Evolutionary conservation across 2,113 vertebrate genomes (phyloP).

Genomic region (Burhinus bistriatus): DNA sequence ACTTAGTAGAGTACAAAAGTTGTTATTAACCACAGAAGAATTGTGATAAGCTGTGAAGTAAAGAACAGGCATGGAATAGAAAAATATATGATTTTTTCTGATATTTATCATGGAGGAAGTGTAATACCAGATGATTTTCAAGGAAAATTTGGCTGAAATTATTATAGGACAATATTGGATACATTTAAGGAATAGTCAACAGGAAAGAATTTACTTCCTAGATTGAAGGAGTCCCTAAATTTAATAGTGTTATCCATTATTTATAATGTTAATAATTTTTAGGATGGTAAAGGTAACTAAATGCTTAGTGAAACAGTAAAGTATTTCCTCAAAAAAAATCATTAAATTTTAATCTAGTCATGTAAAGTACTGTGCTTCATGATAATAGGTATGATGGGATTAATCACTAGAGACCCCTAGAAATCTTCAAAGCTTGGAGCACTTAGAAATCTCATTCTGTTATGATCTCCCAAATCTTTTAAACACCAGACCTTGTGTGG

Average conservation of each 20-base stretch:
- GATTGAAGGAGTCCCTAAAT: background rate
- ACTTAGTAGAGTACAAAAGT: background rate
- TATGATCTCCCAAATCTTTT: background rate
- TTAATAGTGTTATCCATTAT: too few relatives aligned
- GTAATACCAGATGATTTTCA: background rate
- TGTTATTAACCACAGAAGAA: background rate
- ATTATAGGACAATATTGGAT: background rate
- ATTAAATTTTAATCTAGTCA: background rate
- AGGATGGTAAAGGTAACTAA: background rate
- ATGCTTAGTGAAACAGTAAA: background rate
- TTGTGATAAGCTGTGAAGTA: background rate
- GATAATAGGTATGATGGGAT: background rate
- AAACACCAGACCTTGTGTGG: background rate
- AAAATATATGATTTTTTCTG: background rate
- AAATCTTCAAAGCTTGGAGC: background rate
- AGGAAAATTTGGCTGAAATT: background rate
- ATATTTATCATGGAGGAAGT: background rate
- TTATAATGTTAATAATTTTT: background rate
- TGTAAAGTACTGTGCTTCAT: background rate
- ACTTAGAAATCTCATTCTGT: background rate
- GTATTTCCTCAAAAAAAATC: background rate
- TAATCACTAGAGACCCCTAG: background rate
- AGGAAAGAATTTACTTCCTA: background rate
- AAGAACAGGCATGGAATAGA: accelerated
- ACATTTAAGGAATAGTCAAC: background rate